Base-by-base conservation (phyloP, 2,888 invertebrate genomes). In the Anodontia alba region DNA sequence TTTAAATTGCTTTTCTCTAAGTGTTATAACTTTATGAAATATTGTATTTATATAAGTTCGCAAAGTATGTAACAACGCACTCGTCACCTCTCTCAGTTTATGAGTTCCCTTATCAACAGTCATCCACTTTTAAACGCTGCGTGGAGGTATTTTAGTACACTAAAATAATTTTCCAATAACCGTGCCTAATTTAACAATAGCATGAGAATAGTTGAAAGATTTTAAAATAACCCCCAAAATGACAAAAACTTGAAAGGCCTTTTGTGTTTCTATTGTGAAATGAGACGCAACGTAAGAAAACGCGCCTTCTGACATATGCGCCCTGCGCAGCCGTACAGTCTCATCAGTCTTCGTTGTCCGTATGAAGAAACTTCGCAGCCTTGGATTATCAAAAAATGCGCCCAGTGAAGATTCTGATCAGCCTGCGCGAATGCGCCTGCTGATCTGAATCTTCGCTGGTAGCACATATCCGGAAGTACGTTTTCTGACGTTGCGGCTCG, bases 161-260 rank as follows among this genome's bases (percentile, higher is more conserved):
- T 62, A 33, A 31, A 31, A 62, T 33, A 2, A 17, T 31, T 33
- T 62, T 62, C 62, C 62, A 62, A 62, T 33, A 33, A 31, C 12
- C 10, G 33, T 62, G 33, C 31, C 1, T 33, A 3, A 33, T 57
- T 57, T 20, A 57, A 57, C 26, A 29, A 57, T 29, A 57, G 57
- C 23, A 17, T 7, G 57, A 57, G 29, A 57, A 57, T 57, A 29
- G 8, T 8, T 57, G 29, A 26, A 23, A 17, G 26, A 29, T 29
- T 29, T 57, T 29, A 29, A 57, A 57, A 57, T 57, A 26, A 57
- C 57, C 29, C 57, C 57, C 57, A 8, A 57, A 57, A 29, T 57
- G 57, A 57, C 57, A 57, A 57, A 57, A 57, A 29, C 8, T 51
- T 57, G 57, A 57, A 57, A 57, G 29, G 57, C 15, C 57, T 57